A percentile compares a stretch with the other conserved stretches of the same genome.
These are phyloP conservation scores for Danio aesculapii DNA, from an alignment of 2,797 vertebrate species.

Conservation along the genomic window DNA sequence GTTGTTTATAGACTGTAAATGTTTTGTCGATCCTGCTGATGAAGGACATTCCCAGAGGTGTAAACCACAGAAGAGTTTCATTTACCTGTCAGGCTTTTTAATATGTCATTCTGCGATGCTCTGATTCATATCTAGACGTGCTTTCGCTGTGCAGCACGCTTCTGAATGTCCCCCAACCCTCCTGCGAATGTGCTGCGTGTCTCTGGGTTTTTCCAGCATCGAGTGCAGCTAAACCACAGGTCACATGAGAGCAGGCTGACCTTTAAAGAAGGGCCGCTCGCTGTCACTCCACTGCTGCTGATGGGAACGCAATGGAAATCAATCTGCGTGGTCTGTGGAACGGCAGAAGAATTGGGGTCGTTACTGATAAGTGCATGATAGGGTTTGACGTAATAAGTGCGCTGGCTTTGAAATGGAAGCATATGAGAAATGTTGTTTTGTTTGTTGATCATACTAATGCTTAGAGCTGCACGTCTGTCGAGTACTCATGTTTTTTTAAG, in stretches of 20 bases:
- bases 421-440: background rate
- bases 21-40: constrained; percentile 4
- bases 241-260: constrained; percentile 62
- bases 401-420: background rate
- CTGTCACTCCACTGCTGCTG: constrained; percentile 40
- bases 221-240: constrained; percentile 56
- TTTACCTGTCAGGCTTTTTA: constrained; percentile 26
- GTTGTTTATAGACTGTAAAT: background rate
- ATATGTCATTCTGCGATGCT: constrained; percentile 6
- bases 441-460: background rate
- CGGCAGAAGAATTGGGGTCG: constrained; percentile 2
- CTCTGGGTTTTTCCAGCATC: constrained; percentile 58
- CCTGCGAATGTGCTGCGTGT: constrained; percentile 31
- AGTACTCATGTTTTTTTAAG: background rate
- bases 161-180: constrained; percentile 45
- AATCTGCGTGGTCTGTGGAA: constrained; percentile 21
- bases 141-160: constrained; percentile 1
- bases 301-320: constrained; percentile 24
- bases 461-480: background rate
- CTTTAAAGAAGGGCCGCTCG: constrained; percentile 53
- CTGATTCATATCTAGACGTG: constrained; percentile 53
- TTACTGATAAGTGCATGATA: constrained; percentile 27
- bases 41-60: constrained; percentile 5
- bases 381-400: constrained; percentile 5
- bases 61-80: constrained; percentile 14